Percentiles rank a stretch among this genome's conserved stretches.
Conservation (phyloP, 1,140 invertebrate species). For the Drosophila fuyamai region DNA sequence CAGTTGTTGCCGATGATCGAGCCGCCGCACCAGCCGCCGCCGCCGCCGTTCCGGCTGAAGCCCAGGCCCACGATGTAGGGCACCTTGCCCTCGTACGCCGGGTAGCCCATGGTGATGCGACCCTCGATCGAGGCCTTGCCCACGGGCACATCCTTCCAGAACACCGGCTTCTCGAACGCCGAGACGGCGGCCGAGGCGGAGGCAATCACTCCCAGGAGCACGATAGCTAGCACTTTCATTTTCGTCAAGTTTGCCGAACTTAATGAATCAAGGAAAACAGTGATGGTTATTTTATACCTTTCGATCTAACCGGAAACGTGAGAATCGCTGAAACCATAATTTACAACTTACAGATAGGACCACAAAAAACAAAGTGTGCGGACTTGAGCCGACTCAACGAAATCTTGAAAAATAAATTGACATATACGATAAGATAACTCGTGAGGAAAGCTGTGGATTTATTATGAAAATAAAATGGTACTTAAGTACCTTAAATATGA, state of each 20-base stretch:
- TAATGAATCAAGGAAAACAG: not conserved
- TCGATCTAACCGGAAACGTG: not conserved
- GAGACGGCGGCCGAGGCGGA: constrained; percentile 5
- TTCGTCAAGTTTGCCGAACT: not conserved
- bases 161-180: constrained; percentile 20
- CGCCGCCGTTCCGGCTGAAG: constrained; percentile 81
- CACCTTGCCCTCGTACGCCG: constrained; percentile 81
- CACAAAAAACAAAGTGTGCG: not conserved
- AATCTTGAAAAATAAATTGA: constrained; percentile 1
- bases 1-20: constrained; percentile 86
- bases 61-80: constrained; percentile 84
- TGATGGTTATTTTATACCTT: not conserved
- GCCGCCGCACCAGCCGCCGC: constrained; percentile 86
- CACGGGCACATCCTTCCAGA: constrained; percentile 44
- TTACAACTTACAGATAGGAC: constrained; percentile 1
- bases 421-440: not conserved
- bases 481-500: not conserved
- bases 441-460: not conserved
- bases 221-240: constrained; percentile 32
- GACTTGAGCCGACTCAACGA: not conserved
- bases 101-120: constrained; percentile 58
- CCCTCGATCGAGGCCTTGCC: constrained; percentile 32
- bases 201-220: constrained; percentile 32
- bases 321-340: not conserved
- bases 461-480: not conserved